Evolutionary conservation across 2,888 invertebrate genomes (phyloP).

Genomic region (Archaeoteleia sp.): DNA sequence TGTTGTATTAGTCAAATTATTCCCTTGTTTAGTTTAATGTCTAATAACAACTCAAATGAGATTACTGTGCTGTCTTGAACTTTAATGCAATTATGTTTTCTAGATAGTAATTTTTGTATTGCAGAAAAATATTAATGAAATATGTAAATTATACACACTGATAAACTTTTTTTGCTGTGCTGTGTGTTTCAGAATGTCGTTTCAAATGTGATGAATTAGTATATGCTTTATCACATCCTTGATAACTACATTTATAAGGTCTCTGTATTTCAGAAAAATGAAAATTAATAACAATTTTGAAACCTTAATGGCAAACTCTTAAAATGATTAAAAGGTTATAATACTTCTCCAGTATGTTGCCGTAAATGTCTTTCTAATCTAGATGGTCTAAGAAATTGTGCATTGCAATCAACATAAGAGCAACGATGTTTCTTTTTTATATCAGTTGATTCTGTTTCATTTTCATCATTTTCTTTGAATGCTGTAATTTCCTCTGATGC

Average conservation of each 20-base stretch:
- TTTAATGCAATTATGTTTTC: too few relatives aligned
- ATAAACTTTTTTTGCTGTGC: constrained; percentile 58
- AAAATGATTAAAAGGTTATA: constrained; percentile 10
- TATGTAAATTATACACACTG: constrained; percentile 54
- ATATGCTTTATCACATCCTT: constrained; percentile 80
- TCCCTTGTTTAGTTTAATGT: too few relatives aligned
- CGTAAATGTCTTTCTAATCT: constrained; percentile 25
- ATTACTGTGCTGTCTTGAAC: too few relatives aligned
- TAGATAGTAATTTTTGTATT: too few relatives aligned
- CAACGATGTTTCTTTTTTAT: constrained; percentile 26
- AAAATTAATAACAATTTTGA: constrained; percentile 2
- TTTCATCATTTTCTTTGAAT: constrained; percentile 9
- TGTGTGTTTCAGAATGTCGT: constrained; percentile 78
- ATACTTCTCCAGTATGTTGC: constrained; percentile 32
- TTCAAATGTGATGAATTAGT: constrained; percentile 79
- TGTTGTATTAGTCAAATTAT: too few relatives aligned
- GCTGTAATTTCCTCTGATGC: too few relatives aligned
- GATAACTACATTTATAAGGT: constrained; percentile 78
- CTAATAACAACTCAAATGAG: too few relatives aligned
- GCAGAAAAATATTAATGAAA: too few relatives aligned
- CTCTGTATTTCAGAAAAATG: constrained; percentile 72
- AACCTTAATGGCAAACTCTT: too few relatives aligned
- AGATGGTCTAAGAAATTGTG: constrained; percentile 36
- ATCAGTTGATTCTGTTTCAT: constrained; percentile 7
- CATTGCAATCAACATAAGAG: constrained; percentile 18